Percentiles rank a stretch among this genome's conserved stretches.
phyloP scores from a whole-genome alignment of 2,888 invertebrate species.

The Neocrepidodera transversa region DNA sequence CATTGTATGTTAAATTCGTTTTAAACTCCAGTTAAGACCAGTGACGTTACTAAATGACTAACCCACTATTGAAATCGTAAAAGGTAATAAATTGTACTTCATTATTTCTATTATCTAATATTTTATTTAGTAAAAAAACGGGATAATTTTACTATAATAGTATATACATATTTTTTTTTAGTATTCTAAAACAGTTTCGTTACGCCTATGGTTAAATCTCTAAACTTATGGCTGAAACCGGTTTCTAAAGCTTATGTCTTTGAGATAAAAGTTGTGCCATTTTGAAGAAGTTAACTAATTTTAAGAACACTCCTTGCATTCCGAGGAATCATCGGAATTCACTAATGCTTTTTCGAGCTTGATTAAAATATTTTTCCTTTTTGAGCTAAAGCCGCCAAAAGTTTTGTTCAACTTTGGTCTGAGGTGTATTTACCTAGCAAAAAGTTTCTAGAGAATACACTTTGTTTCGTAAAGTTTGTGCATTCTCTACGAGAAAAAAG shows the following conservation, averaged over 20 bases:
- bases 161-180: no score
- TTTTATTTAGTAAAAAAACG: no score
- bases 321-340: slow-evolving; percentile 21
- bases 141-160: no score
- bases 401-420: slow-evolving; percentile 1
- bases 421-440: slow-evolving; percentile 3
- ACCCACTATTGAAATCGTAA: slow-evolving; percentile 20
- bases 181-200: no score
- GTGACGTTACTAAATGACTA: slow-evolving; percentile 31
- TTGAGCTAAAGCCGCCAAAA: background rate
- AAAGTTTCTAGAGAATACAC: slow-evolving; percentile 6
- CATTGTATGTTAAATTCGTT: slow-evolving; percentile 56
- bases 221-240: background rate
- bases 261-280: slow-evolving; percentile 39
- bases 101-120: no score
- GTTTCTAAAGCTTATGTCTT: slow-evolving; percentile 37
- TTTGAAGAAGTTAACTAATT: slow-evolving; percentile 40
- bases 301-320: slow-evolving; percentile 29
- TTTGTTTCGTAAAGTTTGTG: slow-evolving; percentile 14
- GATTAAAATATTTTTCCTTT: slow-evolving; percentile 31
- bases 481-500: slow-evolving; percentile 8
- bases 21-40: slow-evolving; percentile 44
- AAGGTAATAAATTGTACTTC: no score
- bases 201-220: background rate
- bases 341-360: slow-evolving; percentile 12